Percentiles rank a stretch among this genome's conserved stretches.
Evolutionary conservation across 1,140 invertebrate species (phyloP).

Genomic region (Drosophila lacertosa): DNA sequence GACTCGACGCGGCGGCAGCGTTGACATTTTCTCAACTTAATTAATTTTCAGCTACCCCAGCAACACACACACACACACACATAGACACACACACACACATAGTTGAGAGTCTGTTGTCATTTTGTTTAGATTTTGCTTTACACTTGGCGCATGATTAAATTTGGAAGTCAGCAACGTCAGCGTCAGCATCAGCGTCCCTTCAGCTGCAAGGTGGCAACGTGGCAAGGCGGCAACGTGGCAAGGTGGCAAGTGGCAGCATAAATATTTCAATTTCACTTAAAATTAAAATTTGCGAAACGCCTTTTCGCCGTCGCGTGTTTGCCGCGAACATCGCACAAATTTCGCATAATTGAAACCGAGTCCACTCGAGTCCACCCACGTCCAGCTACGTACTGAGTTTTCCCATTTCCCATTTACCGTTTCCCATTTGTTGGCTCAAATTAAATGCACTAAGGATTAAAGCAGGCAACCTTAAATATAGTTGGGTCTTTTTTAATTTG

Average conservation of each 20-base stretch:
- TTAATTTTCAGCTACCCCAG: conserved; percentile 69
- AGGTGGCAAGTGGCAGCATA: conserved; percentile 50
- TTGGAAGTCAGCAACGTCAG: conserved; percentile 30
- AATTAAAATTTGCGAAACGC: conserved; percentile 48
- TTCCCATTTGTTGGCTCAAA: too few relatives aligned
- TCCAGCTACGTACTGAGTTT: too few relatives aligned
- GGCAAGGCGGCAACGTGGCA: too few relatives aligned
- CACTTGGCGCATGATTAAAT: conserved; percentile 78
- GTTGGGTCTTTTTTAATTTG: too few relatives aligned
- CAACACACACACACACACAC: conserved; percentile 46
- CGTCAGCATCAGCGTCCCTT: conserved; percentile 10
- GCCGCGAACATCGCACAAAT: conserved; percentile 20
- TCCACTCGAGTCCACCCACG: too few relatives aligned
- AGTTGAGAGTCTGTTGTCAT: conserved; percentile 22
- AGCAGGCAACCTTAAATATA: too few relatives aligned
- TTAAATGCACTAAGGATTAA: too few relatives aligned
- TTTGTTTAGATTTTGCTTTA: conserved; percentile 76
- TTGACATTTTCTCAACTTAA: conserved; percentile 82
- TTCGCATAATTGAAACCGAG: too few relatives aligned
- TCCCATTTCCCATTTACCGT: too few relatives aligned
- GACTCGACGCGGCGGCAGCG: conserved; percentile 48
- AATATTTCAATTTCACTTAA: conserved; percentile 77
- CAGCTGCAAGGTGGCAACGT: too few relatives aligned
- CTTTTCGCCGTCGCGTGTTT: conserved; percentile 26
- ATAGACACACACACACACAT: conserved; percentile 16